phyloP scores from a whole-genome alignment of 2,888 invertebrate species.

The Hemaris fuciformis region DNA sequence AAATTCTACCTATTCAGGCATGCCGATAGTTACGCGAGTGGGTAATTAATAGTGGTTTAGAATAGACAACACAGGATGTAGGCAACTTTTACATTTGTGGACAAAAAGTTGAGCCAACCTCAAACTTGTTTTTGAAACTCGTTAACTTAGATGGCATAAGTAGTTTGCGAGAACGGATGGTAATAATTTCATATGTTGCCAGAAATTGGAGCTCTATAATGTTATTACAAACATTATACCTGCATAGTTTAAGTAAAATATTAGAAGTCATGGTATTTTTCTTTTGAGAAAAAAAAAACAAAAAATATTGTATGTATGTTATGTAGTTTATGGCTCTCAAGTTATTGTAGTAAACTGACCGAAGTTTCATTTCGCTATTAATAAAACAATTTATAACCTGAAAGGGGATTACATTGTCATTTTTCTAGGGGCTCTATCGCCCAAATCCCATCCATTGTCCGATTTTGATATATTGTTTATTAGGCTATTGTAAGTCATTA shows the following conservation, averaged over 20 bases:
- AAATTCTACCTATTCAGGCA: not conserved
- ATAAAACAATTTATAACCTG: not conserved
- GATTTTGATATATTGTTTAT: not conserved
- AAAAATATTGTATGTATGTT: too few relatives aligned
- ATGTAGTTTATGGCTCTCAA: too few relatives aligned
- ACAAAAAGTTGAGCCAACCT: not conserved
- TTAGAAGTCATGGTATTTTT: too few relatives aligned
- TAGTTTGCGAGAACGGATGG: not conserved
- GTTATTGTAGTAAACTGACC: too few relatives aligned
- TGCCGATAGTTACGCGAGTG: not conserved
- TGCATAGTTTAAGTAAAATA: too few relatives aligned
- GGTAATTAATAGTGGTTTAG: not conserved
- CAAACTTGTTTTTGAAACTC: not conserved
- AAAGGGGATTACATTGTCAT: not conserved
- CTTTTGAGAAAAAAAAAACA: too few relatives aligned
- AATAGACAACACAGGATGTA: not conserved
- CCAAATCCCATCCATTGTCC: not conserved
- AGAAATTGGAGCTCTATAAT: not conserved
- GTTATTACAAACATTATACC: not conserved
- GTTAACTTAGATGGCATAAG: not conserved
- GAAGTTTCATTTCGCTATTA: not conserved
- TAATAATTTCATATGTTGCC: not conserved
- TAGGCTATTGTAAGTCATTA: not conserved
- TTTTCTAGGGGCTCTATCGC: not conserved
- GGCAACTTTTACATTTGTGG: not conserved